Evolutionary conservation across 2,888 invertebrate species (phyloP).

Genomic region (Podabrus alpinus): DNA sequence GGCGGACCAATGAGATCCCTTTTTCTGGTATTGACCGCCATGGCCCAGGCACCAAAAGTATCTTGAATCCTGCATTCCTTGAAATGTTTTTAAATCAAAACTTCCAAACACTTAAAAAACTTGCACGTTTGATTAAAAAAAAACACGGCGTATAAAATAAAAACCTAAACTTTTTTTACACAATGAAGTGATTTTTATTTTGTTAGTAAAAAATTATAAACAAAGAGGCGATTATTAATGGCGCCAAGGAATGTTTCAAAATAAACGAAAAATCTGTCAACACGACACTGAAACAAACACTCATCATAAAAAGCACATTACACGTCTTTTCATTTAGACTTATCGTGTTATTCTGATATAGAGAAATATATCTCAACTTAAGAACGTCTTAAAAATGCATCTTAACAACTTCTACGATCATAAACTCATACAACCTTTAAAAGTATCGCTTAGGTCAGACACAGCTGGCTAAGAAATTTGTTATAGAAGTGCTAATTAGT

Average conservation of each 20-base stretch:
- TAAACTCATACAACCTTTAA: constrained; percentile 44
- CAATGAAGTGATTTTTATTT: neutral
- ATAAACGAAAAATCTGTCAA: neutral
- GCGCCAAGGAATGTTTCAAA: neutral
- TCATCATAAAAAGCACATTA: constrained; percentile 30
- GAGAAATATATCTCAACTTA: constrained; percentile 30
- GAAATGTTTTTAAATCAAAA: constrained; percentile 11
- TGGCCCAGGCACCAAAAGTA: constrained; percentile 41
- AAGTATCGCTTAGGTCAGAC: constrained; percentile 33
- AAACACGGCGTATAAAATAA: neutral
- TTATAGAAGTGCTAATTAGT: constrained; percentile 54
- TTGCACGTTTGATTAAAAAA: neutral
- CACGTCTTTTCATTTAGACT: constrained; percentile 45
- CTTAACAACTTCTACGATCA: constrained; percentile 44
- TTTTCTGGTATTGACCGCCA: constrained; percentile 47
- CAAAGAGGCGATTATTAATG: neutral
- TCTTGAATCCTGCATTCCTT: constrained; percentile 22
- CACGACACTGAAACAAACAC: constrained; percentile 23
- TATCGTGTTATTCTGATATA: constrained; percentile 44
- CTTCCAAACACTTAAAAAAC: neutral
- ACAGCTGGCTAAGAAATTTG: constrained; percentile 54
- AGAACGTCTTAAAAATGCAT: constrained; percentile 32
- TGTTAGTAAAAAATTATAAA: neutral
- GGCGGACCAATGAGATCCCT: constrained; percentile 46
- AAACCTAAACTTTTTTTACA: neutral